phyloP scores from a whole-genome alignment of 2,888 invertebrate genomes.

The Lasius platythorax region DNA sequence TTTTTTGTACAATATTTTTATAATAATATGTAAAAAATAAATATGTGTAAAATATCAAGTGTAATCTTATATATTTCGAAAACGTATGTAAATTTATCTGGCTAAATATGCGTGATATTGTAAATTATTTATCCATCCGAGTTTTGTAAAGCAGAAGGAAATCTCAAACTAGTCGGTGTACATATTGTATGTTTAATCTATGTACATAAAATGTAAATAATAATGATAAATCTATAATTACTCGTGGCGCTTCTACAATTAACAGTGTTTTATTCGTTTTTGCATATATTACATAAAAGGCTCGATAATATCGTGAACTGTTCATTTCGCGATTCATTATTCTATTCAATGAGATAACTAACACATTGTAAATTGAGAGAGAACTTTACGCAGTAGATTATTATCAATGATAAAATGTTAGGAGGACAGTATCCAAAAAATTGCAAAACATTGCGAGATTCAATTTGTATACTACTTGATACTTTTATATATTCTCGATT shows the following conservation, averaged over 20 bases:
- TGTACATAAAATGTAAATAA: slow-evolving; percentile 52
- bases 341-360: background rate
- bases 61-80: background rate
- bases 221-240: slow-evolving; percentile 37
- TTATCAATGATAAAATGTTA: background rate
- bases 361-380: background rate
- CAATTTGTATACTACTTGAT: background rate
- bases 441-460: background rate
- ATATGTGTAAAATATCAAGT: background rate
- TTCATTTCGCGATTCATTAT: background rate
- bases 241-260: background rate
- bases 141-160: background rate
- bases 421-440: background rate
- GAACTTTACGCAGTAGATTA: background rate
- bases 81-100: background rate
- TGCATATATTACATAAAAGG: background rate
- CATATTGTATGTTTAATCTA: slow-evolving; percentile 29
- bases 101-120: background rate
- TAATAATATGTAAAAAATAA: background rate
- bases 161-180: slow-evolving; percentile 28
- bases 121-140: background rate
- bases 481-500: background rate
- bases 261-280: background rate
- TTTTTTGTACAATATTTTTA: background rate
- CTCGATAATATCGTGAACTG: slow-evolving; percentile 1